Evolutionary conservation across 1,140 invertebrate genomes (phyloP).

Genomic region (Hestina assimilis): DNA sequence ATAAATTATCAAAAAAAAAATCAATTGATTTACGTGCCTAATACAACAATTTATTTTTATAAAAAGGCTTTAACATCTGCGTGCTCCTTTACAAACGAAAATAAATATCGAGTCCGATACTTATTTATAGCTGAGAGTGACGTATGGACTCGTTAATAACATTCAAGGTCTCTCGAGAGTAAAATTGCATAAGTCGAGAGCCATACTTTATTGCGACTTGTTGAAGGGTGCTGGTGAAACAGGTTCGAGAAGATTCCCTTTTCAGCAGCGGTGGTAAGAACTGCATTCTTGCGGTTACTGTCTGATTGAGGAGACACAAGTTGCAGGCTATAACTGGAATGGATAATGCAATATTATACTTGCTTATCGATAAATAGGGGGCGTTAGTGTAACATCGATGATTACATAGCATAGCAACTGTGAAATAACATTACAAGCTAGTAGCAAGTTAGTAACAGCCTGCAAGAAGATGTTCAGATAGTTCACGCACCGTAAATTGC

Average conservation of each 20-base stretch:
- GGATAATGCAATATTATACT: constrained; percentile 5
- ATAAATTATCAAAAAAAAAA: no score
- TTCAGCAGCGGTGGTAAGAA: constrained; percentile 48
- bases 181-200: constrained; percentile 43
- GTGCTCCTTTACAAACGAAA: constrained; percentile 8
- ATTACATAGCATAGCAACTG: neutral
- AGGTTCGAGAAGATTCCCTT: constrained; percentile 59
- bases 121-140: constrained; percentile 30
- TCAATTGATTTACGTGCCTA: no score
- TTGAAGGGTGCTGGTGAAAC: constrained; percentile 50
- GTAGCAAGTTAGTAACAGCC: no score
- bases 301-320: constrained; percentile 38
- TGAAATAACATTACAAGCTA: constrained; percentile 1
- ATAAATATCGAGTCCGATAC: constrained; percentile 11
- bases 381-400: neutral
- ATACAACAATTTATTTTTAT: neutral
- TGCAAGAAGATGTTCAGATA: no score
- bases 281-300: constrained; percentile 52
- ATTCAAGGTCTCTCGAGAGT: constrained; percentile 33
- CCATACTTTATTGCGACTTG: constrained; percentile 46
- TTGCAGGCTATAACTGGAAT: neutral
- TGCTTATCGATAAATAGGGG: neutral
- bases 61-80: no score
- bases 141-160: constrained; percentile 34
- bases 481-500: no score